A percentile compares a stretch with the other conserved stretches of the same genome.
These are phyloP conservation scores for Myotis planiceps DNA, from an alignment of 2,797 vertebrate species.

Conservation along the genomic window DNA sequence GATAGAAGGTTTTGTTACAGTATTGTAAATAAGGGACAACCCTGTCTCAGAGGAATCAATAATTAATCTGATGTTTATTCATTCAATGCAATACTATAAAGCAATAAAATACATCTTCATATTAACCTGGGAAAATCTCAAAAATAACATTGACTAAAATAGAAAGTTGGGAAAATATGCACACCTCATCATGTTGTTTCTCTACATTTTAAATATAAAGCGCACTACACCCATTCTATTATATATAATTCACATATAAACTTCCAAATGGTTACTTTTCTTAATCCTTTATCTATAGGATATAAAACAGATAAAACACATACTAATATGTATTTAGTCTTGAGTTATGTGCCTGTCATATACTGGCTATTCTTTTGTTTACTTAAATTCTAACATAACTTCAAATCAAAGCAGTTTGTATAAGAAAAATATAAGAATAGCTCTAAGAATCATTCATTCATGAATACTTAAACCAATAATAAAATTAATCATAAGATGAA, in stretches of 20 bases:
- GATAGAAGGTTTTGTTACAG: not conserved
- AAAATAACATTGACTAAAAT: not conserved
- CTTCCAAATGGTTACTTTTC: not conserved
- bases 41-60: not conserved
- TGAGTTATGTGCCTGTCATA: not conserved
- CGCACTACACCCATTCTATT: not conserved
- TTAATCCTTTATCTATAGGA: not conserved
- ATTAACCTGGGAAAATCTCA: not conserved
- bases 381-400: not conserved
- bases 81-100: not conserved
- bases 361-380: not conserved
- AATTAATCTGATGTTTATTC: not conserved
- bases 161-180: not conserved
- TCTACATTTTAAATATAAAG: not conserved
- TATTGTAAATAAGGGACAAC: not conserved
- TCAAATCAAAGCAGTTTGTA: not conserved
- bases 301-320: not conserved
- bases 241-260: not conserved
- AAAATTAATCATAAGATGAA: not conserved
- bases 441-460: not conserved
- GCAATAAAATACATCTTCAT: not conserved
- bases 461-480: not conserved
- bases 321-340: not conserved
- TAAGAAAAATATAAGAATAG: not conserved
- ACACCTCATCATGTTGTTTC: not conserved